phyloP scores from a whole-genome alignment of 2,797 vertebrate species.

The Periophthalmus magnuspinnatus region DNA sequence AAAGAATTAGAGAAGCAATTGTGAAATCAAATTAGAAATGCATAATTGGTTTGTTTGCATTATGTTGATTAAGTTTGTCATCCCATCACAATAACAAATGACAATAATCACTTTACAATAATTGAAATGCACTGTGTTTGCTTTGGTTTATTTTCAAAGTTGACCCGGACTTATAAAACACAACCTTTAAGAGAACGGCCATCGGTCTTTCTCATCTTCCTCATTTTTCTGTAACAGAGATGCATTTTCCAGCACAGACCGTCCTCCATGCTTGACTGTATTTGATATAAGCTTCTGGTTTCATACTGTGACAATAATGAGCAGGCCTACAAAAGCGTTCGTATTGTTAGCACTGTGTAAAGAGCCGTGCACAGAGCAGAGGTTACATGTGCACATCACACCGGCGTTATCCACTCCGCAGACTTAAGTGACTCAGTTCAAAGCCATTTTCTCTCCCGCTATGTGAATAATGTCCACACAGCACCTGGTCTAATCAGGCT shows the following conservation, averaged over 20 bases:
- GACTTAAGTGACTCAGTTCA: conserved; percentile 22
- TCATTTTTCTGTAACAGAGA: not conserved
- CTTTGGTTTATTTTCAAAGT: not conserved
- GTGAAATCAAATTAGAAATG: conserved; percentile 3
- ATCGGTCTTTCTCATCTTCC: not conserved
- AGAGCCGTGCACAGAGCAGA: not conserved
- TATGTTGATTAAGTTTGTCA: not conserved
- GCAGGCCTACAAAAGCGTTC: not conserved
- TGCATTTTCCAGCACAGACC: not conserved
- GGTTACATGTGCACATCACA: conserved; percentile 16
- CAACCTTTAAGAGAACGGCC: not conserved
- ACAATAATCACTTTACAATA: not conserved
- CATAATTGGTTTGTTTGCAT: not conserved
- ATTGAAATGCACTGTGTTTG: not conserved
- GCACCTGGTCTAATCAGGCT: conserved; percentile 15
- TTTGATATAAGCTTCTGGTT: not conserved
- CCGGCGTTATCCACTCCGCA: conserved; percentile 7
- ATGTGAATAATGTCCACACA: conserved; percentile 20
- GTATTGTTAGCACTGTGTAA: not conserved
- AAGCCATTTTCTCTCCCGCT: conserved; percentile 20
- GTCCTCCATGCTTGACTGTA: not conserved
- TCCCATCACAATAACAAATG: not conserved
- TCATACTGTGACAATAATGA: not conserved
- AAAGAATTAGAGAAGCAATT: conserved; percentile 6
- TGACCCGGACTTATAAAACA: not conserved